Evolutionary conservation across 2,797 vertebrate species (phyloP).

Genomic region (Botia kubotai): DNA sequence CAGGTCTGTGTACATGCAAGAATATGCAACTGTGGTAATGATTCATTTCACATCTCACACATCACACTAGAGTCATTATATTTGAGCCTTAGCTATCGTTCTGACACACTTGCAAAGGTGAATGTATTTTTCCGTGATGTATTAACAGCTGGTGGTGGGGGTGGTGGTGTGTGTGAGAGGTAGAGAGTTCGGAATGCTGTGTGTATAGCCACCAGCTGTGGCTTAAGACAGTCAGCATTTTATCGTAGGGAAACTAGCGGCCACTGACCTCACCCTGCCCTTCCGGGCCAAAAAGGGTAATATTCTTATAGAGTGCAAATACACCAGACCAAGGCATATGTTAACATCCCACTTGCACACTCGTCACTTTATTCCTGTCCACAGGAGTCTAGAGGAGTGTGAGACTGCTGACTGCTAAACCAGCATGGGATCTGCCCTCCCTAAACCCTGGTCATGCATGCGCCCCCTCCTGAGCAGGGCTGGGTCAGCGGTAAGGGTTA

Average conservation of each 20-base stretch:
- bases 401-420: slow-evolving; percentile 54
- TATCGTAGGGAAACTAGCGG: slow-evolving; percentile 47
- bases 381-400: slow-evolving; percentile 67
- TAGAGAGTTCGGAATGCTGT: slow-evolving; percentile 4
- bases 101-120: slow-evolving; percentile 57
- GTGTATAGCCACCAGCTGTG: slow-evolving; percentile 35
- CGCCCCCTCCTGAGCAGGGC: slow-evolving; percentile 33
- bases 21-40: slow-evolving; percentile 64
- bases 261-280: slow-evolving; percentile 57
- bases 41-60: slow-evolving; percentile 60
- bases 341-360: slow-evolving; percentile 67
- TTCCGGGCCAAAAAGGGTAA: slow-evolving; percentile 53
- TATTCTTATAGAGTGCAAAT: slow-evolving; percentile 50
- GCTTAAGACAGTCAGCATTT: slow-evolving; percentile 53
- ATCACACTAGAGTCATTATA: slow-evolving; percentile 12
- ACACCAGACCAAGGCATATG: slow-evolving; percentile 29
- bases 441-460: slow-evolving; percentile 30
- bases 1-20: slow-evolving; percentile 24
- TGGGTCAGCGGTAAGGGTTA: slow-evolving; percentile 37
- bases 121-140: slow-evolving; percentile 70
- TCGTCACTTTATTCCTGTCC: slow-evolving; percentile 75
- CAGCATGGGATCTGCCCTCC: slow-evolving; percentile 45
- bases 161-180: neutral
- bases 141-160: slow-evolving; percentile 54
- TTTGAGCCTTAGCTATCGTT: slow-evolving; percentile 34